Base-by-base conservation (phyloP, 2,888 invertebrate genomes). In the Loripinus fragilis region DNA sequence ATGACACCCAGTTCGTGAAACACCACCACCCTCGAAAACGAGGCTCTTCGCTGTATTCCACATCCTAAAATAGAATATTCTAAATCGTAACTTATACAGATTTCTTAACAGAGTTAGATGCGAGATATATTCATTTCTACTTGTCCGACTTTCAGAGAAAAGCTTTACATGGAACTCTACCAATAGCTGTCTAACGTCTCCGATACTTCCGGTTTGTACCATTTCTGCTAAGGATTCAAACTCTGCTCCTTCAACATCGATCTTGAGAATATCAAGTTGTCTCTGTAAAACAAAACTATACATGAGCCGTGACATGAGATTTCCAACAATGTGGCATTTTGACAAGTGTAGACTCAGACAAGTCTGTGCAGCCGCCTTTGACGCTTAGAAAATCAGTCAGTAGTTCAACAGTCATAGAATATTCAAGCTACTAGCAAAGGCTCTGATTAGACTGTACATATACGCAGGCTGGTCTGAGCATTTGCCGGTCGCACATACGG, bases 1-100 rank as follows among this genome's bases (percentile, higher is more conserved):
- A 55, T 71, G 55, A 25, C 55, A 52, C 28, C 35, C 35, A 10
- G 71, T 55, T 23, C 71, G 52, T 23, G 23, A 0, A 12, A 28
- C 3, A 23, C 38, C 25, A 12, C n/a, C 20, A 33, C 35, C 5
- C 12, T 30, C 17, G 25, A 23, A 25, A 3, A 50, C 20, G 25
- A 48, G 33, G 23, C 2, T 1, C 1, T 7, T 41, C 15, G n/a
- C 15, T 10, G 7, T 7, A 23, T 50, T 41, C 71, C 71, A 71
- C n/a, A 55, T 52, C 15, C 38, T 28, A 23, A 71, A 71, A 30
- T 55, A 71, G 38, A 55, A 71, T 52, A 71, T 71, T 55, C 71
- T 71, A 55, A 71, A 71, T 2, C 55, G 38, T 2, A 41, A 38
- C 15, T 38, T 25, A 38, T 71, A 55, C 15, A 71, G 52, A 5